Percentiles rank a stretch among this genome's conserved stretches.
phyloP scores from a whole-genome alignment of 2,888 invertebrate genomes.

The Neoaliturus tenellus region DNA sequence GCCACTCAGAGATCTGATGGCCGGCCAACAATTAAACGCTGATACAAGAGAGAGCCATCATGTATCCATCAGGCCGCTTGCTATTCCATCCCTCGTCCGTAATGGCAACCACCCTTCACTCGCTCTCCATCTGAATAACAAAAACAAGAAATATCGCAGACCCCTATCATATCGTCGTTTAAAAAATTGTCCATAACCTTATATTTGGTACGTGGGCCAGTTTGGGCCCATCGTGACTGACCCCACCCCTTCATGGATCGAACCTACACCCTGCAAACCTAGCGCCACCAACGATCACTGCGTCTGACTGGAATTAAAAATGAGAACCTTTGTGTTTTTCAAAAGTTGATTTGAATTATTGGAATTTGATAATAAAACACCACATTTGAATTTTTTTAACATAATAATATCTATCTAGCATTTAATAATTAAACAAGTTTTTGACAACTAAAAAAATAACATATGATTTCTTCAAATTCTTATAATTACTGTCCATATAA shows the following conservation, averaged over 20 bases:
- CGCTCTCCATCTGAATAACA: constrained; percentile 56
- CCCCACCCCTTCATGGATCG: background rate
- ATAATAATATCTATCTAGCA: no score
- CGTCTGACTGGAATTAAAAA: background rate
- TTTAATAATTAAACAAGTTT: no score
- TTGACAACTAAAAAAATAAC: no score
- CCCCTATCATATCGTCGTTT: constrained; percentile 57
- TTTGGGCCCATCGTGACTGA: background rate
- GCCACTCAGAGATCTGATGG: background rate
- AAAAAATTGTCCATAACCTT: constrained; percentile 60
- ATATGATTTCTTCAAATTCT: no score
- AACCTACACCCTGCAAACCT: background rate
- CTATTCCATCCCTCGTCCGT: constrained; percentile 34
- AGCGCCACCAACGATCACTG: background rate
- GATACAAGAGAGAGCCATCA: constrained; percentile 46
- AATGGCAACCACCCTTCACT: constrained; percentile 41
- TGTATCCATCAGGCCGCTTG: constrained; percentile 31
- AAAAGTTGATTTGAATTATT: no score
- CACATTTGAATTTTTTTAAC: no score
- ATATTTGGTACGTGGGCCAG: constrained; percentile 55
- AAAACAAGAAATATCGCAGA: constrained; percentile 55
- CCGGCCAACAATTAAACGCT: constrained; percentile 14
- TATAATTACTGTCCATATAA: no score
- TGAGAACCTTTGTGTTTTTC: no score
- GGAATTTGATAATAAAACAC: no score